Base-by-base conservation (phyloP, 2,888 invertebrate genomes). In the Malachius bipustulatus region DNA sequence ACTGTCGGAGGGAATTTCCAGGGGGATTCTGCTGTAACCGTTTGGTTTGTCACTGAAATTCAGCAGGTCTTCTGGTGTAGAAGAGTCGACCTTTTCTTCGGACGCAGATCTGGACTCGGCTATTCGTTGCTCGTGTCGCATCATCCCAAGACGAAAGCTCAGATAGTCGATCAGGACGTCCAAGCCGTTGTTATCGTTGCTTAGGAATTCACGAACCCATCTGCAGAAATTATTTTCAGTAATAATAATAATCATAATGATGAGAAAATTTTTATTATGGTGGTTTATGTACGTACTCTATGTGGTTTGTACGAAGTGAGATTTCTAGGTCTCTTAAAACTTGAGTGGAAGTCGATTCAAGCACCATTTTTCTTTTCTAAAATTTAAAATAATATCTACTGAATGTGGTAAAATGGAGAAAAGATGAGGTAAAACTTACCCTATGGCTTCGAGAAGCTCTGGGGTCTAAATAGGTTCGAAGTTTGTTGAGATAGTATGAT, bases 141-240 rank as follows among this genome's bases (percentile, higher is more conserved):
- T 89, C 84, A 93, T 90, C 59, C 84, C 82, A 57, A 90, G 70
- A 51, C 91, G 75, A 69, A 90, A 90, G 70, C 89, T 89, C 54
- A 98, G 76, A 71, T 98, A 98, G 67, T 97, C 94, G 52, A 98
- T 88, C 48, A 98, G 73, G 44, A 96, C 89, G 66, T 96, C 94
- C 48, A 98, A 67, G 10, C 98, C 98, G 58, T 87, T 83, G 67
- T 97, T 96, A 48, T 87, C 82, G 52, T 94, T 90, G 66, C 91
- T 89, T 42, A 98, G 73, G 67, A 98, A 98, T 66, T 96, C 93
- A 52, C 91, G 79, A 36, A 98, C 98, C 98, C 98, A 98, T 69
- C 91, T 93, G 64, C 14, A 69, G n/a, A n/a, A n/a, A 63, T n/a
- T n/a, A n/a, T n/a, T n/a, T n/a, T n/a, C n/a, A n/a, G n/a, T n/a